Conservation (phyloP, 2,113 vertebrate species). For the chimpanzee (Pan troglodytes) region NHGRI_mPanTro3-v2.1_pri NC_072401.2:180238001-180238500, state of each 20-base stretch:
- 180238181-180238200: neutral
- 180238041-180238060: neutral
- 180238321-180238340: neutral
- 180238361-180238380: neutral
- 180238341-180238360: neutral
- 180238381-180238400: neutral
- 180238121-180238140: neutral
- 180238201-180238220: neutral
- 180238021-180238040: neutral
- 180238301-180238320: neutral
- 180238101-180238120: neutral
- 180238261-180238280: neutral
- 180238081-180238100: neutral
- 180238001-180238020: neutral
- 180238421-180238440: neutral
- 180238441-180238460: neutral
- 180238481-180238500: neutral
- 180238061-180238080: neutral
- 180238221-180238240: neutral
- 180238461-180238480: neutral
- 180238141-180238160: too few species aligned
- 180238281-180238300: neutral
- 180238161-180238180: neutral
- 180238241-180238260: neutral
- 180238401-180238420: neutral